Evolutionary conservation across 53 echinoderm and acorn worm species (phyloP), one percentile per base, ranked within the genome.

Genomic region (Antedon mediterranea): DNA sequence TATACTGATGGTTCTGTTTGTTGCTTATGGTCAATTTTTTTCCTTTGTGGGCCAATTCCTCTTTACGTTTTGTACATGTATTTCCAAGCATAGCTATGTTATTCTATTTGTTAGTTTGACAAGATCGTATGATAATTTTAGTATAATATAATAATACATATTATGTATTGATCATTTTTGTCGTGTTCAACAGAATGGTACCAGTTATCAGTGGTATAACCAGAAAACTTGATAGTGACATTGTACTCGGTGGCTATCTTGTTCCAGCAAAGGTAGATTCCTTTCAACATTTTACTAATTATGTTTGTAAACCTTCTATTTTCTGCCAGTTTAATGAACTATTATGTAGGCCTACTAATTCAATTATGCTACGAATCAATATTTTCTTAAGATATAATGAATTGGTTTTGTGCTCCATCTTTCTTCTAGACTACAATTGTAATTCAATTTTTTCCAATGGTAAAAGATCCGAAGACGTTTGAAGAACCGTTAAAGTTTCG

Each of bases 141-240:
- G n/a, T n/a, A n/a, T n/a, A n/a, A n/a, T n/a, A n/a, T n/a, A n/a
- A n/a, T n/a, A n/a, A n/a, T n/a, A n/a, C n/a, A n/a, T n/a, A n/a
- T n/a, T n/a, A n/a, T n/a, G n/a, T n/a, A n/a, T n/a, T n/a, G n/a
- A n/a, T n/a, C n/a, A n/a, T n/a, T n/a, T n/a, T n/a, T n/a, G n/a
- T n/a, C n/a, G n/a, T n/a, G n/a, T 57, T 57, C 9, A 18, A 57
- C 57, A 57, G 57, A 23, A 11, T 57, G 15, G 23, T 2, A 57
- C 57, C 57, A 57, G 57, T 57, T 57, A 57, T 18, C 11, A 57
- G 20, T 57, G 57, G 57, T 2, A 79, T 74, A 28, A 28, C 84
- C 32, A 34, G 84, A 28, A 75, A 79, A 79, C 84, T 84, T 23
- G 84, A 84, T 30, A 70, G 75, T 23, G 84, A 84, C 33, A 84